phyloP scores from a whole-genome alignment of 2,113 vertebrate species.

The Eudorcas thomsonii region DNA sequence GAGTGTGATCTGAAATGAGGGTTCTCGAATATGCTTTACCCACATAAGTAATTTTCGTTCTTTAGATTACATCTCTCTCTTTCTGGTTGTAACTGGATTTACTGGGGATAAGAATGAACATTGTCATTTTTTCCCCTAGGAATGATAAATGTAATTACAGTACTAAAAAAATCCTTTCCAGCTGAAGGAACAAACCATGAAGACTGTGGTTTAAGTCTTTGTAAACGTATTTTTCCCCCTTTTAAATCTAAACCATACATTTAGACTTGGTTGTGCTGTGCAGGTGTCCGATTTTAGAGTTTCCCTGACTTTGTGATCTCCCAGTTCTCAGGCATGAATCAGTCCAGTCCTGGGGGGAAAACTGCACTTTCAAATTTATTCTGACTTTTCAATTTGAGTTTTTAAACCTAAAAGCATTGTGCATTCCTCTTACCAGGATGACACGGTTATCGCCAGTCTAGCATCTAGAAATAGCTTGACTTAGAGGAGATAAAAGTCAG shows the following conservation, averaged over 20 bases:
- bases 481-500: not conserved
- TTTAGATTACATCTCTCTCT: not conserved
- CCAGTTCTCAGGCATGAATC: not conserved
- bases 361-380: not conserved
- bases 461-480: not conserved
- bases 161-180: conserved; percentile 43
- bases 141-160: conserved; percentile 31
- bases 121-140: not conserved
- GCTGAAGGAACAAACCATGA: conserved; percentile 11
- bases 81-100: not conserved
- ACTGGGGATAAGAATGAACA: not conserved
- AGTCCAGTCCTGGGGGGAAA: not conserved
- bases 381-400: not conserved
- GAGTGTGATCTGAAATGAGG: not conserved
- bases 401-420: not conserved
- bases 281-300: not conserved
- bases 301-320: not conserved
- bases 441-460: not conserved
- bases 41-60: not conserved
- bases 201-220: conserved; percentile 28
- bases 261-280: not conserved
- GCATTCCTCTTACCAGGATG: not conserved
- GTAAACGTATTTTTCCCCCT: not conserved
- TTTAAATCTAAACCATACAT: conserved; percentile 20
- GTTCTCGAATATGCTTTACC: not conserved